Evolutionary conservation across 1,140 invertebrate species (phyloP).

Genomic region (Parapsyche elsis): DNA sequence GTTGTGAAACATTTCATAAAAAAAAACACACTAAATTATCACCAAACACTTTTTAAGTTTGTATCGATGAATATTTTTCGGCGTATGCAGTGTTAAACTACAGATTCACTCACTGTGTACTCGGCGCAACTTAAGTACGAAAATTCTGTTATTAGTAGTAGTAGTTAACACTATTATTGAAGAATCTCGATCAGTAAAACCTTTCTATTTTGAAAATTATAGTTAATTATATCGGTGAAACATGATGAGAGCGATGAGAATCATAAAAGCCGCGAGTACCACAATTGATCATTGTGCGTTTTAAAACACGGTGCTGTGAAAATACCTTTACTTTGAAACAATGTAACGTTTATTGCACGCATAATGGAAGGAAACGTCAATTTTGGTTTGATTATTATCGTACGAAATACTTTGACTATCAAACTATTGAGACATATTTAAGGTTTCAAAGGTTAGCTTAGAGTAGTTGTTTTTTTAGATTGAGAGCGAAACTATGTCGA

Average conservation of each 20-base stretch:
- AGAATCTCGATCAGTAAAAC: too few species aligned
- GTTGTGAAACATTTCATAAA: background rate
- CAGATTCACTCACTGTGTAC: background rate
- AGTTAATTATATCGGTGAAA: background rate
- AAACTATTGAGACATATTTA: too few species aligned
- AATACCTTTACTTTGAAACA: too few species aligned
- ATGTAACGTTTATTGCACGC: too few species aligned
- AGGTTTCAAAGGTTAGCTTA: too few species aligned
- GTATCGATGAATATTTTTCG: background rate
- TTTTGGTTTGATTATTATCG: too few species aligned
- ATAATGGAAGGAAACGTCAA: too few species aligned
- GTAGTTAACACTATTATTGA: background rate
- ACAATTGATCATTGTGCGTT: constrained; percentile 30
- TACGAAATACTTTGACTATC: too few species aligned
- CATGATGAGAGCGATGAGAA: constrained; percentile 2
- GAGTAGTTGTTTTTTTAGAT: too few species aligned
- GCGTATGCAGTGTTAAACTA: background rate
- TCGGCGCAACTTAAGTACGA: background rate
- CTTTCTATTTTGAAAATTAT: too few species aligned
- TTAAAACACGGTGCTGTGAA: background rate
- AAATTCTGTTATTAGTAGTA: too few species aligned
- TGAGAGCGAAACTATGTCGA: too few species aligned
- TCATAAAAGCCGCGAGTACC: background rate
- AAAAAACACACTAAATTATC: background rate
- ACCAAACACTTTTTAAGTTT: background rate